Evolutionary conservation across 2,888 invertebrate genomes (phyloP), one percentile per base, ranked within the genome.

Genomic region (Drosophila yooni): DNA sequence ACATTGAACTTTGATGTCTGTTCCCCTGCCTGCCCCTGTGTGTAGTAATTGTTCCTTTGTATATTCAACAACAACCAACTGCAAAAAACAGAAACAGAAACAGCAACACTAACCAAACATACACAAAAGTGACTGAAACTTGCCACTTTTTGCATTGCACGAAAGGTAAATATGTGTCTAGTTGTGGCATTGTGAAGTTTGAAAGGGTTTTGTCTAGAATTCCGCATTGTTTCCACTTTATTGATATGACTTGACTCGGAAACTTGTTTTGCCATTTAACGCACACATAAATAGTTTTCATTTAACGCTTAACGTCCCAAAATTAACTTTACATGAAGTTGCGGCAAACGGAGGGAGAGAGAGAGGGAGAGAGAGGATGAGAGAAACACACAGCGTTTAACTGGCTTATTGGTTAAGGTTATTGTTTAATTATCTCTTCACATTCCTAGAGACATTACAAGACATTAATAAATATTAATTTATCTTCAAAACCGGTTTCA

Each of bases 11-110:
- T 52, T 71, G 70, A 27, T 54, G 50, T 53, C 58, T 64, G 29
- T 38, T 36, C 31, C 5, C 36, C 18, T 13, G 34, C 7, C 34
- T 36, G 15, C 40, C 38, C 43, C 40, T 27, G 18, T 27, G 25
- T 51, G 52, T 57, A 50, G 70, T 29, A 61, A 70, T 69, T 53
- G 57, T 57, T 70, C 65, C 52, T 52, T 57, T 70, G 60, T 76
- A 56, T 78, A 76, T 61, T 68, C 76, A 80, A 72, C 75, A 70
- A 69, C 75, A 70, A 66, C 63, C 29, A 43, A 54, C 56, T 18
- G 27, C 46, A 61, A 48, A 11, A 70, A 33, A 33, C 34, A 7
- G 25, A 18, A 48, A 48, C 15, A 56, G 5, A 0, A 38, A 29
- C 18, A 38, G n/a, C 29, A 29, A 21, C 13, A n/a, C 18, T 18